Percentiles rank a stretch among this genome's conserved stretches.
Conservation (phyloP, 2,797 vertebrate genomes). For the Scarus forsteni region DNA sequence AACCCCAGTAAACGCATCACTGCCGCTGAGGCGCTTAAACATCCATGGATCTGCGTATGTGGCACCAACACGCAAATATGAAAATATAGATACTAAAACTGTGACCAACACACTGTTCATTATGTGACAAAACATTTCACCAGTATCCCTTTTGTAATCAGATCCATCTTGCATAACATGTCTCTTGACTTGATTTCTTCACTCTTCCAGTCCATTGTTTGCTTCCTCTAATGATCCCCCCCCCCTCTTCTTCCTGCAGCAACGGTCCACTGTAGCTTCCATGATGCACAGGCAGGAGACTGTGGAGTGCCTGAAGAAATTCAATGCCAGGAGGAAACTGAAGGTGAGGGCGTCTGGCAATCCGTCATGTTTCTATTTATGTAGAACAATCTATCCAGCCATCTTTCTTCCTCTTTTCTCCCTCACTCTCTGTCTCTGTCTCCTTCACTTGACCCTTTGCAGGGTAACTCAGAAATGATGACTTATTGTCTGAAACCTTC, state of each 20-base stretch:
- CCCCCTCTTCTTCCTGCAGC: constrained; percentile 79
- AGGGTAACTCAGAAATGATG: constrained; percentile 39
- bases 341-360: constrained; percentile 85
- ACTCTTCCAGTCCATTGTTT: constrained; percentile 24
- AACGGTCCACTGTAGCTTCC: constrained; percentile 98
- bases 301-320: constrained; percentile 99
- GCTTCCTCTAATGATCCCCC: constrained; percentile 29
- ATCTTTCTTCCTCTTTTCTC: constrained; percentile 8
- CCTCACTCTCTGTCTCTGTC: not conserved
- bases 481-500: constrained; percentile 40
- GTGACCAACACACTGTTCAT: not conserved
- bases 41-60: constrained; percentile 98
- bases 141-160: not conserved
- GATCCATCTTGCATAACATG: constrained; percentile 3
- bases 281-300: constrained; percentile 99
- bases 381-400: constrained; percentile 35
- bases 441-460: constrained; percentile 23
- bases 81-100: constrained; percentile 1
- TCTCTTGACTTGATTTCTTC: too few relatives aligned
- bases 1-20: constrained; percentile 97
- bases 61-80: constrained; percentile 9
- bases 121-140: not conserved
- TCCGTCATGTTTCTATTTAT: constrained; percentile 48
- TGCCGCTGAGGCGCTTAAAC: constrained; percentile 94
- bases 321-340: constrained; percentile 98